Conservation (phyloP, 1,140 invertebrate species). For the Aporrectodea caliginosa region DNA sequence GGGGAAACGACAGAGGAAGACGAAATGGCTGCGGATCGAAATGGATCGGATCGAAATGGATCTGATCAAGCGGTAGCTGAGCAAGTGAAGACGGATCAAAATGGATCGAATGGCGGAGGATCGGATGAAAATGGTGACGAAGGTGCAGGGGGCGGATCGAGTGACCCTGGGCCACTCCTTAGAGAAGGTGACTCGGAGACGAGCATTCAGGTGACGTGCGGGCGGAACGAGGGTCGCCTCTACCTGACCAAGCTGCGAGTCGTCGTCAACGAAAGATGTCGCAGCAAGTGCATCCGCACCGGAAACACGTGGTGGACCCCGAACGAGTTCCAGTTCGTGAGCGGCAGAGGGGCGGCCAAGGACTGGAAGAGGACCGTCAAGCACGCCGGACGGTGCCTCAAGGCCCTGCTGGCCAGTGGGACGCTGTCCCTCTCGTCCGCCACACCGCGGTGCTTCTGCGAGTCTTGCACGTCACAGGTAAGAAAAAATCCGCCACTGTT, state of each 20-base stretch:
- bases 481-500: too few relatives aligned
- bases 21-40: background rate
- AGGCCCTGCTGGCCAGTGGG: constrained; percentile 54
- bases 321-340: constrained; percentile 56
- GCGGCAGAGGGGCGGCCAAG: constrained; percentile 56
- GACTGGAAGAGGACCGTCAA: constrained; percentile 57
- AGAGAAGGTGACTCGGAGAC: background rate
- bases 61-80: background rate
- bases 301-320: constrained; percentile 54
- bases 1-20: background rate
- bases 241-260: constrained; percentile 18
- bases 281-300: constrained; percentile 44
- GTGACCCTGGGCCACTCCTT: background rate
- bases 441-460: constrained; percentile 3
- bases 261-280: constrained; percentile 4
- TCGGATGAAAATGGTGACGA: background rate
- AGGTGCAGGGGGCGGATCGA: background rate
- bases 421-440: background rate
- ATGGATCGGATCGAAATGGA: background rate
- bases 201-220: background rate
- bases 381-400: constrained; percentile 56
- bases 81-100: background rate
- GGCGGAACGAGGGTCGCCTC: background rate
- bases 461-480: constrained; percentile 6
- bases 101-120: background rate